phyloP scores from a whole-genome alignment of 1,140 invertebrate species.

The Euborellia annulipes region DNA sequence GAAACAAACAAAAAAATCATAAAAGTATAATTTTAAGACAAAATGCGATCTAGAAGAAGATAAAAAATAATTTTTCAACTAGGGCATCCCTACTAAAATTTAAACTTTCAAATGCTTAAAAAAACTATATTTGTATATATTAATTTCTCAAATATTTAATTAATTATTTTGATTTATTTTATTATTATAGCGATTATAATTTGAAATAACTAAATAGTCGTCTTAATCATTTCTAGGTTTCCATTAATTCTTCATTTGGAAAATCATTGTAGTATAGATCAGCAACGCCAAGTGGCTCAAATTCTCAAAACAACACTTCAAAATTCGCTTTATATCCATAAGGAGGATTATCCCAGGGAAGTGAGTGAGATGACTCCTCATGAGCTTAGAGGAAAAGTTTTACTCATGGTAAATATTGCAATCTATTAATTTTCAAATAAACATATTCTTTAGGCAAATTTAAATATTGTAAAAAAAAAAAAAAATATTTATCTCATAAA shows the following conservation, averaged over 20 bases:
- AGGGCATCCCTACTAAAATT: too few relatives aligned
- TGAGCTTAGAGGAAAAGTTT: slow-evolving; percentile 23
- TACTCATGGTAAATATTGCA: slow-evolving; percentile 22
- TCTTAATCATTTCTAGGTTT: slow-evolving; percentile 21
- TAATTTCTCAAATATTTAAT: slow-evolving; percentile 1
- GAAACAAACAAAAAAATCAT: too few relatives aligned
- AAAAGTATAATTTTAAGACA: too few relatives aligned
- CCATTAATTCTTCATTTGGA: slow-evolving; percentile 30
- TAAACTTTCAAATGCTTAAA: too few relatives aligned
- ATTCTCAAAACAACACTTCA: slow-evolving; percentile 20
- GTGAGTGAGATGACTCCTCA: slow-evolving; percentile 23
- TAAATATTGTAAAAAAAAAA: too few relatives aligned
- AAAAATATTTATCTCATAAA: background rate
- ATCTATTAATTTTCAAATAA: background rate
- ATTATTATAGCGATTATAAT: too few relatives aligned
- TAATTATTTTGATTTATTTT: background rate
- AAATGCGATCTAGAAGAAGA: too few relatives aligned
- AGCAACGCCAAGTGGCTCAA: slow-evolving; percentile 22
- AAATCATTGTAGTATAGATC: slow-evolving; percentile 26
- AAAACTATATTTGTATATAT: too few relatives aligned
- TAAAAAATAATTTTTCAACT: too few relatives aligned
- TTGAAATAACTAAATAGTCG: background rate
- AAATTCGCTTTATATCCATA: slow-evolving; percentile 19
- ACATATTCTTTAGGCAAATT: background rate
- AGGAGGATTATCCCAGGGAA: slow-evolving; percentile 5